phyloP scores from a whole-genome alignment of 2,113 vertebrate genomes.

The Bos javanicus region DNA sequence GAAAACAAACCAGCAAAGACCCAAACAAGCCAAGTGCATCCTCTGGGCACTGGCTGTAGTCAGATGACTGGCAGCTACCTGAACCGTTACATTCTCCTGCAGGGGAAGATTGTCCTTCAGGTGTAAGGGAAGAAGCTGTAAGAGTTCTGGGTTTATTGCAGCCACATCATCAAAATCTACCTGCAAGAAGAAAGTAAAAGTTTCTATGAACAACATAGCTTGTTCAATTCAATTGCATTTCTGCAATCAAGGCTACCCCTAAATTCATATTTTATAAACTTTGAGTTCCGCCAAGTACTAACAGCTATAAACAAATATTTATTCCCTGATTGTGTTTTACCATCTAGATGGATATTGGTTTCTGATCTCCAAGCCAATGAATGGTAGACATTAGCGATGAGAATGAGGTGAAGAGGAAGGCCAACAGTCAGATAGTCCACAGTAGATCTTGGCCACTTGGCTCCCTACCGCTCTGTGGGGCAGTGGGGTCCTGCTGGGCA shows the following conservation, averaged over 20 bases:
- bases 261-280: constrained; percentile 33
- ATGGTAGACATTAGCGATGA: neutral
- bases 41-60: neutral
- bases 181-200: constrained; percentile 70
- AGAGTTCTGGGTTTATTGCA: constrained; percentile 81
- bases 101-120: constrained; percentile 79
- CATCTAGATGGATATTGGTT: constrained; percentile 52
- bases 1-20: constrained; percentile 15
- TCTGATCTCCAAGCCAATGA: constrained; percentile 43
- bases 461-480: constrained; percentile 10
- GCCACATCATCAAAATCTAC: constrained; percentile 80
- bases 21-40: neutral
- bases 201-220: neutral
- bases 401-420: constrained; percentile 26
- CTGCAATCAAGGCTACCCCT: neutral
- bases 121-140: constrained; percentile 61
- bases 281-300: constrained; percentile 15
- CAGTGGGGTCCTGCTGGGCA: neutral
- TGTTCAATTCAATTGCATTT: neutral
- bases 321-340: constrained; percentile 46
- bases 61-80: constrained; percentile 73
- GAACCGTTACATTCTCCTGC: constrained; percentile 77
- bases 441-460: neutral
- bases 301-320: constrained; percentile 29
- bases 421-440: neutral